Evolutionary conservation across 1,140 invertebrate species (phyloP).

Genomic region (Ptiloglossa arizonensis): DNA sequence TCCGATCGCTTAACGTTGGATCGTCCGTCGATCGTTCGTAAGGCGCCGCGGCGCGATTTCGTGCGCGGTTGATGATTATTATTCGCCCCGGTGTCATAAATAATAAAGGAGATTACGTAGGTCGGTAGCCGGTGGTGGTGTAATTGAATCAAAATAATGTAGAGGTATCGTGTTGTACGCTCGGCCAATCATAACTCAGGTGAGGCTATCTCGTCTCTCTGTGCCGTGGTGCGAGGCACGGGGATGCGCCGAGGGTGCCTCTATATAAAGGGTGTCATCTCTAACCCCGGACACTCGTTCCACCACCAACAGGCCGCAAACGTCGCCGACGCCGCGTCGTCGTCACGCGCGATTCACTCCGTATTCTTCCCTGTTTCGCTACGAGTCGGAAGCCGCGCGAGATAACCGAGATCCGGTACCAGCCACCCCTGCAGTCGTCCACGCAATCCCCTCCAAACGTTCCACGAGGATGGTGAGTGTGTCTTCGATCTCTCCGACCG

Average conservation of each 20-base stretch:
- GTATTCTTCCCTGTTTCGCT: not conserved
- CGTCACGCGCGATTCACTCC: slow-evolving; percentile 5
- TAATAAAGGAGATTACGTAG: slow-evolving; percentile 74
- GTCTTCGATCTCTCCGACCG: not conserved
- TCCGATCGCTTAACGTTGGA: no score
- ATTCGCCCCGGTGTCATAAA: slow-evolving; percentile 69
- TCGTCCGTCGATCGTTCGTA: not conserved
- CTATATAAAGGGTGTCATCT: slow-evolving; percentile 80
- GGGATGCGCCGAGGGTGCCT: slow-evolving; percentile 66
- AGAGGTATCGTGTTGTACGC: slow-evolving; percentile 75
- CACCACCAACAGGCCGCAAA: slow-evolving; percentile 56
- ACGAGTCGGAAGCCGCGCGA: not conserved
- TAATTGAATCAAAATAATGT: slow-evolving; percentile 80
- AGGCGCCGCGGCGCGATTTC: slow-evolving; percentile 2
- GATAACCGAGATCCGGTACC: not conserved
- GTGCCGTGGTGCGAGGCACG: slow-evolving; percentile 24
- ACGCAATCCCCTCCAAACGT: not conserved
- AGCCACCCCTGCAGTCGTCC: not conserved
- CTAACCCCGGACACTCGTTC: slow-evolving; percentile 74
- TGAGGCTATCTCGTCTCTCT: slow-evolving; percentile 63
- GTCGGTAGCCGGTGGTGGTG: slow-evolving; percentile 65
- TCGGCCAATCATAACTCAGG: slow-evolving; percentile 78
- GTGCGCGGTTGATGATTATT: slow-evolving; percentile 59
- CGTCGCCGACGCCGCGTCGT: slow-evolving; percentile 1
- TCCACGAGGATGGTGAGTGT: slow-evolving; percentile 61